These are phyloP conservation scores for Thrips palmi DNA, from an alignment of 1,140 invertebrate genomes.

Conservation along the genomic window DNA sequence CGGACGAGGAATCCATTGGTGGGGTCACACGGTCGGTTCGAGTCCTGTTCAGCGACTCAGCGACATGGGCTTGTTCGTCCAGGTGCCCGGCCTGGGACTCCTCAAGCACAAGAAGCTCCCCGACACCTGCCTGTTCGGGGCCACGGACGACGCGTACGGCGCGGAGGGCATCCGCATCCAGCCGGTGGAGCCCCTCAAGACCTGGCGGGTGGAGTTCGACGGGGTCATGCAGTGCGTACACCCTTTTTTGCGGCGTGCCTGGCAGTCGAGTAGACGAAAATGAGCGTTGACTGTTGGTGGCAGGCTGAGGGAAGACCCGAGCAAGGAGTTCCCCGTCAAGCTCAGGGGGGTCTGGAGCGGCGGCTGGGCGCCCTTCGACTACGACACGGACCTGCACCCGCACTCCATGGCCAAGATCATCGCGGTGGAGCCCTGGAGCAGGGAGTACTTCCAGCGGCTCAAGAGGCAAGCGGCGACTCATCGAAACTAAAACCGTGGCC, in stretches of 20 bases:
- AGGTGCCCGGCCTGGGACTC: conserved; percentile 40
- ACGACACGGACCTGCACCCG: conserved; percentile 40
- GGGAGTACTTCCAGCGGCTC: conserved; percentile 38
- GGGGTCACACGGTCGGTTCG: too few relatives aligned
- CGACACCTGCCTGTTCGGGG: conserved; percentile 38
- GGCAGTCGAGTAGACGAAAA: too few relatives aligned
- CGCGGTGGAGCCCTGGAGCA: conserved; percentile 42
- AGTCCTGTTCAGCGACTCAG: too few relatives aligned
- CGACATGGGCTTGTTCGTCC: too few relatives aligned
- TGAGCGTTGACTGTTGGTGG: too few relatives aligned
- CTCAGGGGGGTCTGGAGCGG: conserved; percentile 31
- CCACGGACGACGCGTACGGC: conserved; percentile 30
- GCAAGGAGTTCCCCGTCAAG: conserved; percentile 26
- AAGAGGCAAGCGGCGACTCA: conserved; percentile 28
- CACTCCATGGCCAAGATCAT: conserved; percentile 37
- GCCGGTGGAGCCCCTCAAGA: conserved; percentile 40
- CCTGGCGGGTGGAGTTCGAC: conserved; percentile 38
- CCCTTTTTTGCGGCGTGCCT: too few relatives aligned
- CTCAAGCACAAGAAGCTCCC: conserved; percentile 41
- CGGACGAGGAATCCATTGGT: too few relatives aligned
- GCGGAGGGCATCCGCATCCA: conserved; percentile 41
- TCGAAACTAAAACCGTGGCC: neutral
- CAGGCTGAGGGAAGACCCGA: conserved; percentile 26
- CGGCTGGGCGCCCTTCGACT: conserved; percentile 36
- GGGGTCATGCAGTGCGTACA: conserved; percentile 47